Conservation (phyloP, 1,140 invertebrate genomes). For the Nixonia krombeini region DNA sequence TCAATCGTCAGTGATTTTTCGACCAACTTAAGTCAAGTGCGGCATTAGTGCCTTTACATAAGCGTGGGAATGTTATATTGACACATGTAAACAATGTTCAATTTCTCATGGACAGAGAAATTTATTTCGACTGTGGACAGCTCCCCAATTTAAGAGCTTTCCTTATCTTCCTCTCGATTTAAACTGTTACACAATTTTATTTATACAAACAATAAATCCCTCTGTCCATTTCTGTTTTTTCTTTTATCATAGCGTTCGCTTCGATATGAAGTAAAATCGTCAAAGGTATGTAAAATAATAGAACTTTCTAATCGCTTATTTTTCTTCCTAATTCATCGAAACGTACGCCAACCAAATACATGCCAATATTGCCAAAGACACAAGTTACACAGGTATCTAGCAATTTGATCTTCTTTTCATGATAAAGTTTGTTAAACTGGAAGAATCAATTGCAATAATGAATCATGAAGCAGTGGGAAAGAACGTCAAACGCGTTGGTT, state of each 20-base stretch:
- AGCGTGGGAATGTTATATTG: slow-evolving; percentile 73
- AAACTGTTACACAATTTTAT: too few species aligned
- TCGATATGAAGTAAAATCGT: slow-evolving; percentile 41
- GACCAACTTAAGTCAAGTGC: slow-evolving; percentile 67
- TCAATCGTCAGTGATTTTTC: slow-evolving; percentile 68
- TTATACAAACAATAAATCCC: slow-evolving; percentile 49
- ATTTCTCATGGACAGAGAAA: slow-evolving; percentile 61
- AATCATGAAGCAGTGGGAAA: too few species aligned
- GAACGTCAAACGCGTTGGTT: too few species aligned
- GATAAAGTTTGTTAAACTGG: too few species aligned
- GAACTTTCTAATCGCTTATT: too few species aligned
- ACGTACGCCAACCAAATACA: slow-evolving; percentile 48
- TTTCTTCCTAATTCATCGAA: slow-evolving; percentile 31
- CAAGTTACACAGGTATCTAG: slow-evolving; percentile 55
- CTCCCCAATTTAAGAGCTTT: slow-evolving; percentile 14
- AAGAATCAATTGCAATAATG: too few species aligned
- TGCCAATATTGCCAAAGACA: slow-evolving; percentile 48
- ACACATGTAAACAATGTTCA: slow-evolving; percentile 69
- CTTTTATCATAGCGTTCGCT: slow-evolving; percentile 51
- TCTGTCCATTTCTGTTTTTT: slow-evolving; percentile 58
- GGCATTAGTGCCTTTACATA: slow-evolving; percentile 73
- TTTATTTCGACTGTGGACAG: background rate
- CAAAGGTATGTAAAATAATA: too few species aligned
- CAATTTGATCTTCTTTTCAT: slow-evolving; percentile 58
- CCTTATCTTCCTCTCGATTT: too few species aligned